Evolutionary conservation across 2,797 vertebrate genomes (phyloP).

Genomic region (Gobionotothen gibberifrons): DNA sequence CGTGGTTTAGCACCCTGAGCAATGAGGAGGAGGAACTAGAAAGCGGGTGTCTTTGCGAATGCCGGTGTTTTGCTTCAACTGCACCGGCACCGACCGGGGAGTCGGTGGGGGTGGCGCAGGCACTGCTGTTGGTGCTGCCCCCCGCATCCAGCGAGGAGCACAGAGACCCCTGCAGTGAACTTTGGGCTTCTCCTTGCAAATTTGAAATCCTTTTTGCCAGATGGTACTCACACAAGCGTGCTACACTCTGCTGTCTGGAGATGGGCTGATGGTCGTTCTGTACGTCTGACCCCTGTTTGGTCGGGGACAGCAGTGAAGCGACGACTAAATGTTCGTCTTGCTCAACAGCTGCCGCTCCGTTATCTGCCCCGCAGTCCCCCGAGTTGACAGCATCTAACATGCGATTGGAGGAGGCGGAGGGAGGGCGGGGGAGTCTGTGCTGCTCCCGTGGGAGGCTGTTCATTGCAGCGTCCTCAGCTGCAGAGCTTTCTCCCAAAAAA

Average conservation of each 20-base stretch:
- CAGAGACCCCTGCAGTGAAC: constrained; percentile 92
- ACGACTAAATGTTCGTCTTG: constrained; percentile 86
- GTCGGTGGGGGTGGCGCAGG: constrained; percentile 89
- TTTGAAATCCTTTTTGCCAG: constrained; percentile 93
- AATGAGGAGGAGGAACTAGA: constrained; percentile 84
- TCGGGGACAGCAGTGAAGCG: constrained; percentile 79
- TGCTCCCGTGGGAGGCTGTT: constrained; percentile 71
- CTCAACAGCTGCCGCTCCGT: constrained; percentile 72
- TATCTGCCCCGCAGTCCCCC: constrained; percentile 72
- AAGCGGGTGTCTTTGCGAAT: constrained; percentile 80
- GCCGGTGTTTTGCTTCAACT: constrained; percentile 83
- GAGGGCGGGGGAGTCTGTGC: constrained; percentile 78
- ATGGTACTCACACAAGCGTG: constrained; percentile 93
- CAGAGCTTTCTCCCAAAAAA: constrained; percentile 53
- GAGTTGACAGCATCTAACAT: constrained; percentile 72
- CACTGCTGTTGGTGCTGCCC: constrained; percentile 89
- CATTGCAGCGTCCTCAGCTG: constrained; percentile 29
- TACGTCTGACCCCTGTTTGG: constrained; percentile 85
- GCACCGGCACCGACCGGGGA: constrained; percentile 87
- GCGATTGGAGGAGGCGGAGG: constrained; percentile 80
- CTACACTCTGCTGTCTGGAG: constrained; percentile 89
- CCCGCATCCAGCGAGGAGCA: constrained; percentile 93
- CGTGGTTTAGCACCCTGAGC: constrained; percentile 74
- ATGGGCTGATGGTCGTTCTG: constrained; percentile 86
- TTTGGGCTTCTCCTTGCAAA: constrained; percentile 91